A percentile compares a stretch with the other conserved stretches of the same genome.
phyloP scores from a whole-genome alignment of 2,113 vertebrate species.

The Neotragus pygmaeus region DNA sequence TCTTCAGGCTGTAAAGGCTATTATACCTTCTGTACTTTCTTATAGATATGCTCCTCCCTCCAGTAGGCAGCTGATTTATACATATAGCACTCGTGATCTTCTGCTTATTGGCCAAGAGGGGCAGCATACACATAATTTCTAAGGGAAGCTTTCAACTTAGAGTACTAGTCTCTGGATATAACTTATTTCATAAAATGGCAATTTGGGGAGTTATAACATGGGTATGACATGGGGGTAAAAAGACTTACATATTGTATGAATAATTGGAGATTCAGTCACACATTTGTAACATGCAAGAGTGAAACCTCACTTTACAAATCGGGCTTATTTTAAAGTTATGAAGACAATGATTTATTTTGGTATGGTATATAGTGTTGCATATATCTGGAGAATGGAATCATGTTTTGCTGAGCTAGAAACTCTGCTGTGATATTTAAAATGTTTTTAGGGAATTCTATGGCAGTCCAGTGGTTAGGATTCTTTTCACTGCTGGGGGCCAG shows the following conservation, averaged over 20 bases:
- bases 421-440: background rate
- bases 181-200: background rate
- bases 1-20: constrained; percentile 40
- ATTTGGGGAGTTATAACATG: background rate
- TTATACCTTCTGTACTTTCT: background rate
- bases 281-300: background rate
- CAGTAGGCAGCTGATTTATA: constrained; percentile 1
- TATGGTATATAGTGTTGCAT: background rate
- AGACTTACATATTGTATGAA: too few relatives aligned
- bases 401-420: background rate
- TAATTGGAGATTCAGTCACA: background rate
- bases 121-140: background rate
- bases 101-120: background rate
- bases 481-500: background rate
- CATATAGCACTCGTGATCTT: background rate
- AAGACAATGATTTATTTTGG: background rate
- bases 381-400: background rate
- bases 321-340: background rate
- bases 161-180: too few relatives aligned
- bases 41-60: background rate
- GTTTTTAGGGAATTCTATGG: background rate
- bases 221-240: background rate
- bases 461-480: background rate
- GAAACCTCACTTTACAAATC: background rate
- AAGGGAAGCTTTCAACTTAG: background rate